Evolutionary conservation across 2,797 vertebrate species (phyloP).

Genomic region (Chiroxiphia lanceolata): DNA sequence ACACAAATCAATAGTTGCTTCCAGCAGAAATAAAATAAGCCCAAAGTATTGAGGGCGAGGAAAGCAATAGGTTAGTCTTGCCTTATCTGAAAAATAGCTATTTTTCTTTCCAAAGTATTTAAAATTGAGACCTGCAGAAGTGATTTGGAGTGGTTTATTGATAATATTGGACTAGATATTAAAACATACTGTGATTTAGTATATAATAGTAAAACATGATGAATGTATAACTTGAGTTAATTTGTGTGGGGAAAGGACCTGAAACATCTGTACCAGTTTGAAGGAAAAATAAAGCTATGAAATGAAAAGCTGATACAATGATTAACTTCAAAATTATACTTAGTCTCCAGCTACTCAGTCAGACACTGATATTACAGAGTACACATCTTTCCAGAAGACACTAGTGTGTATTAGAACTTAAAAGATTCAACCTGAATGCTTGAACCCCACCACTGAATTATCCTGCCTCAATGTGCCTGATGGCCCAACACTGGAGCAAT

Average conservation of each 20-base stretch:
- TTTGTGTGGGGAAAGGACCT: not conserved
- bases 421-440: not conserved
- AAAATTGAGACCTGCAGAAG: not conserved
- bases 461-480: fast-evolving
- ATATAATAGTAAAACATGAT: not conserved
- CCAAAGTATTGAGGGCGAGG: not conserved
- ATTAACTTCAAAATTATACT: not conserved
- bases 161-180: not conserved
- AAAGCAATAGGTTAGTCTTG: not conserved
- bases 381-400: not conserved
- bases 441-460: not conserved
- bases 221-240: not conserved
- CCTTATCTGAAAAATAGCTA: not conserved
- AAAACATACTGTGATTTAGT: not conserved
- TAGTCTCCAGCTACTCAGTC: not conserved
- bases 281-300: not conserved
- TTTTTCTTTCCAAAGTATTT: not conserved
- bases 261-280: not conserved
- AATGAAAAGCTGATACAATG: not conserved
- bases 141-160: not conserved
- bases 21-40: not conserved
- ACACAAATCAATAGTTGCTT: not conserved
- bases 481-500: not conserved
- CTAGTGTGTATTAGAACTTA: not conserved
- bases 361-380: not conserved